phyloP scores from a whole-genome alignment of 2,888 invertebrate genomes.

The Philonicus albiceps region DNA sequence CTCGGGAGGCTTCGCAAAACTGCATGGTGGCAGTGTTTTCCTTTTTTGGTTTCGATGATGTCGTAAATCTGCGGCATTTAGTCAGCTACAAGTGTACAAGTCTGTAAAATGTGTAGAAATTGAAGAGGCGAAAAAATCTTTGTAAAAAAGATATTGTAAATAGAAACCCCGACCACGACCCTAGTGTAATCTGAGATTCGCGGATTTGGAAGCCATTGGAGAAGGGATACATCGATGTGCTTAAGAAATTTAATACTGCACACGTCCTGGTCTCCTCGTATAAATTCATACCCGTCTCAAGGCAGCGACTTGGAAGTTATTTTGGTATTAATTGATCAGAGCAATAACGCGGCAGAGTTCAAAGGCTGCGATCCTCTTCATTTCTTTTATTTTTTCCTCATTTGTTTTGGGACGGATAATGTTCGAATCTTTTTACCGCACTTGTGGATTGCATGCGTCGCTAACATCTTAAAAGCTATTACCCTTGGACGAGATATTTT shows the following conservation, averaged over 20 bases:
- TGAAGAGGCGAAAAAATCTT: neutral
- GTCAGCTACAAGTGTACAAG: conserved; percentile 10
- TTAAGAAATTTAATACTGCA: conserved; percentile 1
- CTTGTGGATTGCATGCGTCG: neutral
- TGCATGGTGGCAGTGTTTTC: neutral
- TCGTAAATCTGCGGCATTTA: neutral
- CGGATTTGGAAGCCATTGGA: conserved; percentile 37
- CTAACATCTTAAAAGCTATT: neutral
- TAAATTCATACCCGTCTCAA: neutral
- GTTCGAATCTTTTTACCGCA: neutral
- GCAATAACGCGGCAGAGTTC: conserved; percentile 18
- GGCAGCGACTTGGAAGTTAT: neutral
- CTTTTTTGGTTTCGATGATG: neutral
- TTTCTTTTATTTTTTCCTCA: neutral
- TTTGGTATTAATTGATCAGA: conserved; percentile 4
- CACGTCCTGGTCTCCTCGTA: neutral
- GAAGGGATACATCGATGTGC: neutral
- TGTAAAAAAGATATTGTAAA: conserved; percentile 25
- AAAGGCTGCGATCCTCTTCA: neutral
- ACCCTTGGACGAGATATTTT: neutral
- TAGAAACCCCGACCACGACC: conserved; percentile 28
- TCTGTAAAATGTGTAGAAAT: neutral
- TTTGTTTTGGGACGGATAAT: neutral
- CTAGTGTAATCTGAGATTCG: conserved; percentile 20
- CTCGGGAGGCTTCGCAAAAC: neutral